Conservation (phyloP, 2,797 vertebrate genomes). For the Phaenicophaeus curvirostris region DNA sequence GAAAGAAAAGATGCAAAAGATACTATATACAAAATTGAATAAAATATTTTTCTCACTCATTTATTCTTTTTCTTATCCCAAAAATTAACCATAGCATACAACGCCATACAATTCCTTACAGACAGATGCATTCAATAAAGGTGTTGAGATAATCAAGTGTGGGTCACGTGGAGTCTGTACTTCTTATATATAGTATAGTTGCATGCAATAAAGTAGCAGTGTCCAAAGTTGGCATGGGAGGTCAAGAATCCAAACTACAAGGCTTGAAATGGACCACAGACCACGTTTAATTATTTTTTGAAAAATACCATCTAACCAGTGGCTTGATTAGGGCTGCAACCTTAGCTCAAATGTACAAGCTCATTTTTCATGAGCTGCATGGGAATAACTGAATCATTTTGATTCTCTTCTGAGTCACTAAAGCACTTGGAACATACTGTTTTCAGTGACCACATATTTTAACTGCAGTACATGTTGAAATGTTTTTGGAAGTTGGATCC, state of each 20-base stretch:
- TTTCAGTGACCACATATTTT: conserved; percentile 63
- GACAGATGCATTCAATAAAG: neutral
- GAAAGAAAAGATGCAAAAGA: neutral
- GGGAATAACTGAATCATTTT: conserved; percentile 41
- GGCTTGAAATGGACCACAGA: neutral
- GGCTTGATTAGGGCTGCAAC: neutral
- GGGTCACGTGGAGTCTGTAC: neutral
- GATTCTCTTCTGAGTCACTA: conserved; percentile 57
- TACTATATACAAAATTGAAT: neutral
- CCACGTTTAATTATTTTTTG: neutral
- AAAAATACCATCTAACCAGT: neutral
- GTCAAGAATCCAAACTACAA: neutral
- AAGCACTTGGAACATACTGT: conserved; percentile 57
- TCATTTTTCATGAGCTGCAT: conserved; percentile 43
- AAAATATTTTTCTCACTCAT: neutral
- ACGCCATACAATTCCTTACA: neutral
- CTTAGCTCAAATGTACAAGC: neutral
- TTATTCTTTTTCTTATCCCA: neutral
- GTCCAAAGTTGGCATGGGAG: neutral
- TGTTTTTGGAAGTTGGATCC: conserved; percentile 52
- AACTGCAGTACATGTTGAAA: conserved; percentile 59
- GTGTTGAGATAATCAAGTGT: neutral
- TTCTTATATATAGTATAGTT: neutral
- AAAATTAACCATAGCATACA: neutral
- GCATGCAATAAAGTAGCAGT: neutral